These are phyloP conservation scores for Sarcophaga peregrina DNA, from an alignment of 1,140 invertebrate genomes.

Conservation along the genomic window DNA sequence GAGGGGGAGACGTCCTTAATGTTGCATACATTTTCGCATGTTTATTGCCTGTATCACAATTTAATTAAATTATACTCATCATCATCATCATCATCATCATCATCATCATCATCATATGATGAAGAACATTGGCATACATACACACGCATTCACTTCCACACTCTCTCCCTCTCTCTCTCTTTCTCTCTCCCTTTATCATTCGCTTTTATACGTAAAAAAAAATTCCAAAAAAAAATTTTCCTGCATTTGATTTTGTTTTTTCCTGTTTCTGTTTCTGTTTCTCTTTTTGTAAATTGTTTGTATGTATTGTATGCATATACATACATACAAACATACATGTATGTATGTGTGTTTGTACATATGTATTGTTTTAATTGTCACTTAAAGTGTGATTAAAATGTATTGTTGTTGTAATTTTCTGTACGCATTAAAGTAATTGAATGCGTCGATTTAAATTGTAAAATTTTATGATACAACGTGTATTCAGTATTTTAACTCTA, in stretches of 20 bases:
- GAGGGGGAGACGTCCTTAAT: too few species aligned
- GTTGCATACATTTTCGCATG: neutral
- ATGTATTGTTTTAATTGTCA: slow-evolving; percentile 37
- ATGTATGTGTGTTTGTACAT: neutral
- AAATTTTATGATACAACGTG: slow-evolving; percentile 39
- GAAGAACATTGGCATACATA: neutral
- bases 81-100: neutral
- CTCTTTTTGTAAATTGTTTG: too few species aligned
- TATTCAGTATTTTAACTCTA: neutral
- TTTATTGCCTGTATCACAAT: slow-evolving; percentile 21
- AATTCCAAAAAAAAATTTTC: too few species aligned
- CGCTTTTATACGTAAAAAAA: too few species aligned
- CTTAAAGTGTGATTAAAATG: slow-evolving; percentile 40
- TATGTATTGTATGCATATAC: too few species aligned
- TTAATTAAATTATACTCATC: slow-evolving; percentile 25
- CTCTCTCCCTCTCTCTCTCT: too few species aligned
- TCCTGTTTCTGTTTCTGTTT: too few species aligned
- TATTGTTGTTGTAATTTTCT: slow-evolving; percentile 28
- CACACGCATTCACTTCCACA: neutral
- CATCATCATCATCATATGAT: slow-evolving; percentile 2
- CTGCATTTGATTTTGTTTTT: neutral
- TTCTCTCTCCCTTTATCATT: too few species aligned
- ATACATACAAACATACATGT: too few species aligned
- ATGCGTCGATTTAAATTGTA: slow-evolving; percentile 42
- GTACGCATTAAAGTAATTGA: slow-evolving; percentile 41